A percentile compares a stretch with the other conserved stretches of the same genome.
phyloP scores from a whole-genome alignment of 2,888 invertebrate species.

The Amblyteles armatorius region DNA sequence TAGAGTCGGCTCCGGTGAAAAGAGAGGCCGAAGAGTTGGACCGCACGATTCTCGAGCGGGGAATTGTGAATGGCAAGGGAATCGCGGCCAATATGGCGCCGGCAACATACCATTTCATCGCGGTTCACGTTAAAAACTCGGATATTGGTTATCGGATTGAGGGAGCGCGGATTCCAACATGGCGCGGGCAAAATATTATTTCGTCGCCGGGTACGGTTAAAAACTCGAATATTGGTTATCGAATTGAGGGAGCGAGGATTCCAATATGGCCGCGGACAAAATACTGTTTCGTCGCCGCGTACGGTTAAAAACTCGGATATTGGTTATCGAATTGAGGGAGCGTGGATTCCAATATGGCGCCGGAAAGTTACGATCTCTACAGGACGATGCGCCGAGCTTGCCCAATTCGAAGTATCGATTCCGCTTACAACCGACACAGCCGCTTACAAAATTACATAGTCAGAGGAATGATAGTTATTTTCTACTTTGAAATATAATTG shows the following conservation, averaged over 20 bases:
- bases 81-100: conserved; percentile 26
- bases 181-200: not conserved
- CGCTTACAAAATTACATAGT: too few species aligned
- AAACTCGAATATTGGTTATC: not conserved
- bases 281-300: not conserved
- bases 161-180: not conserved
- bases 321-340: not conserved
- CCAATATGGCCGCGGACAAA: not conserved
- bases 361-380: conserved; percentile 32
- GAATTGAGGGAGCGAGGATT: too few species aligned
- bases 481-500: too few species aligned
- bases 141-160: not conserved
- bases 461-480: too few species aligned
- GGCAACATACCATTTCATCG: not conserved
- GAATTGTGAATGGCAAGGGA: conserved; percentile 11
- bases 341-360: too few species aligned
- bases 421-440: conserved; percentile 3
- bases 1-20: not conserved
- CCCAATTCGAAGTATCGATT: conserved; percentile 14
- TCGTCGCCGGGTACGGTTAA: not conserved
- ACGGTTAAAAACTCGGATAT: not conserved
- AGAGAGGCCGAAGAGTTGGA: not conserved
- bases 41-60: not conserved
- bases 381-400: not conserved
- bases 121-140: not conserved